Conservation (phyloP, 2,797 vertebrate genomes). For the Pteropus rufus region DNA sequence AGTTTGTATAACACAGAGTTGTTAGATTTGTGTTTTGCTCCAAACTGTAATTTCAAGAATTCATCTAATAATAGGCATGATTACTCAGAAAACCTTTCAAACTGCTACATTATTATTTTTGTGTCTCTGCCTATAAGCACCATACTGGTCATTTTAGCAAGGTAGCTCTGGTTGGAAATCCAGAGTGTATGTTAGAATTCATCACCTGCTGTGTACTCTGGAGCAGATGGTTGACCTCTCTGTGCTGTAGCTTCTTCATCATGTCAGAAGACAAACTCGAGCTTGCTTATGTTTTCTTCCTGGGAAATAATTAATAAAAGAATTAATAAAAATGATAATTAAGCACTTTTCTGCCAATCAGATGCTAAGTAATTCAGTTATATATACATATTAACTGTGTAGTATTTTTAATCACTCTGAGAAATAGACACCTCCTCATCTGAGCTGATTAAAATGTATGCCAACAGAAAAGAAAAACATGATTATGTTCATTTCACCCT, state of each 20-base stretch:
- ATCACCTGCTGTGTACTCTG: neutral
- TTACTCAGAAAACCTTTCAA: neutral
- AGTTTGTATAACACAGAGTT: neutral
- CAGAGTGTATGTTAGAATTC: neutral
- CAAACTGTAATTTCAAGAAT: neutral
- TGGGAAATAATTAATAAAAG: constrained; percentile 2
- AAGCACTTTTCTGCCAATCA: neutral
- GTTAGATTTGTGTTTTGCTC: neutral
- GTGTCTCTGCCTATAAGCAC: neutral
- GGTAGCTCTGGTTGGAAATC: neutral
- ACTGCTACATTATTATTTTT: neutral
- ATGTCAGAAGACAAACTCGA: neutral
- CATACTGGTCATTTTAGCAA: neutral
- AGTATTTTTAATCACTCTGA: neutral
- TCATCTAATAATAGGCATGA: neutral
- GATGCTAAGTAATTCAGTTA: neutral
- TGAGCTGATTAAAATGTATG: neutral
- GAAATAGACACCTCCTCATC: neutral
- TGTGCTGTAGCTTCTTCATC: neutral
- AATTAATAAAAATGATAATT: neutral
- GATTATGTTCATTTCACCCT: neutral
- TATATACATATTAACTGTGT: neutral
- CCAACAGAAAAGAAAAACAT: neutral
- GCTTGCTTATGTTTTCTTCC: neutral
- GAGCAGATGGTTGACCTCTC: neutral